Conservation (phyloP, 2,888 invertebrate species). For the Agonum fuliginosum region DNA sequence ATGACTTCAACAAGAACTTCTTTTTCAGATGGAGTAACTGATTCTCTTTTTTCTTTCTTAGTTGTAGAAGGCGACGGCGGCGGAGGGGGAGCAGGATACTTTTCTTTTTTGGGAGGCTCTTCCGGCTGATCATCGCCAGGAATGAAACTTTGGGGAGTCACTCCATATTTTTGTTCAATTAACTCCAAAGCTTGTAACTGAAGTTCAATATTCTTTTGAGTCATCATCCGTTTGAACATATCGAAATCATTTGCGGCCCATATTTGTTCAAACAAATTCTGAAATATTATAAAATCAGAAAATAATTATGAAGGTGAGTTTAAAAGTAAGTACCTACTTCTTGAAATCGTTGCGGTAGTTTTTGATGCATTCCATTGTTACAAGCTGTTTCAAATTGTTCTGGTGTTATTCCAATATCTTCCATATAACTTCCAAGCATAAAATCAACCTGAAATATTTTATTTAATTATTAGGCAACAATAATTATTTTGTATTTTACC, state of each 20-base stretch:
- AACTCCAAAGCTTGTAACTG: constrained; percentile 92
- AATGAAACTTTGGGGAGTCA: constrained; percentile 79
- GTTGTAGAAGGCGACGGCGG: constrained; percentile 21
- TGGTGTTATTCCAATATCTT: constrained; percentile 91
- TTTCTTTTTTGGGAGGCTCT: constrained; percentile 13
- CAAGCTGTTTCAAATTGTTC: constrained; percentile 92
- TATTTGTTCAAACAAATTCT: constrained; percentile 84
- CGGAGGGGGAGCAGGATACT: background rate
- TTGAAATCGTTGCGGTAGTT: constrained; percentile 75
- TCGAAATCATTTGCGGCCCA: constrained; percentile 95
- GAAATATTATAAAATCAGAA: constrained; percentile 55
- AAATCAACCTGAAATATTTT: constrained; percentile 81
- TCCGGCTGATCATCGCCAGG: constrained; percentile 70
- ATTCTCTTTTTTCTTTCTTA: background rate
- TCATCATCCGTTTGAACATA: constrained; percentile 94
- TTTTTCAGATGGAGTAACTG: constrained; percentile 48
- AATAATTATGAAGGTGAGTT: constrained; percentile 41
- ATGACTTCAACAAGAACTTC: constrained; percentile 57
- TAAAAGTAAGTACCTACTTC: constrained; percentile 70
- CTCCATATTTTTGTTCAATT: constrained; percentile 85
- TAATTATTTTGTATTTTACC: constrained; percentile 73
- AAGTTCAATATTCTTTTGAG: constrained; percentile 91
- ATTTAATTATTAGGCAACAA: constrained; percentile 30
- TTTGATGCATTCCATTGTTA: constrained; percentile 70
- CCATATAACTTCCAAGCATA: constrained; percentile 93